phyloP scores from a whole-genome alignment of 2,113 vertebrate species.

The Aythya baeri region DNA sequence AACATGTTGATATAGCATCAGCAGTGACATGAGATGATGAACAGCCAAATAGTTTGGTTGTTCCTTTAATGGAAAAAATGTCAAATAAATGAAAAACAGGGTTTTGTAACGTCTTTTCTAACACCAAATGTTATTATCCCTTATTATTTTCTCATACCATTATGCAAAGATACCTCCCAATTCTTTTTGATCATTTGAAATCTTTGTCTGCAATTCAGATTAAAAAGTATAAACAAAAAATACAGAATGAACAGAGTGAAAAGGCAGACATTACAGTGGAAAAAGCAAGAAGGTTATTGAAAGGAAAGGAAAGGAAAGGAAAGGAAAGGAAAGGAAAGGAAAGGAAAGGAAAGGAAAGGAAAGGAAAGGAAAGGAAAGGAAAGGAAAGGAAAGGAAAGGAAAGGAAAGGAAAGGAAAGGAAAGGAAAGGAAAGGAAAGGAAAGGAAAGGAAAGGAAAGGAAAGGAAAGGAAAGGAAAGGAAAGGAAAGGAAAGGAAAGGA shows the following conservation, averaged over 20 bases:
- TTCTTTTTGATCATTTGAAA: neutral
- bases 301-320: too few species aligned
- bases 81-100: too few species aligned
- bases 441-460: too few species aligned
- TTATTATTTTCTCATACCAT: neutral
- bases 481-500: too few species aligned
- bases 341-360: too few species aligned
- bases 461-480: too few species aligned
- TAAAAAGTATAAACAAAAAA: neutral
- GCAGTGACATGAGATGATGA: rapidly evolving
- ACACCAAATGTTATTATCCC: neutral
- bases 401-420: too few species aligned
- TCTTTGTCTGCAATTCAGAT: neutral
- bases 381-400: too few species aligned
- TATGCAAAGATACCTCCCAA: neutral
- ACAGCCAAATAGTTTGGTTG: neutral
- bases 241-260: neutral
- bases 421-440: too few species aligned
- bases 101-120: neutral
- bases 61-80: neutral
- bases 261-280: neutral
- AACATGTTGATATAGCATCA: neutral
- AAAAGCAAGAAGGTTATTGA: neutral
- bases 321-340: too few species aligned
- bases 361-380: too few species aligned